Percentiles rank a stretch among this genome's conserved stretches.
phyloP scores from a whole-genome alignment of 2,797 vertebrate species.

The Chloroceryle inda region DNA sequence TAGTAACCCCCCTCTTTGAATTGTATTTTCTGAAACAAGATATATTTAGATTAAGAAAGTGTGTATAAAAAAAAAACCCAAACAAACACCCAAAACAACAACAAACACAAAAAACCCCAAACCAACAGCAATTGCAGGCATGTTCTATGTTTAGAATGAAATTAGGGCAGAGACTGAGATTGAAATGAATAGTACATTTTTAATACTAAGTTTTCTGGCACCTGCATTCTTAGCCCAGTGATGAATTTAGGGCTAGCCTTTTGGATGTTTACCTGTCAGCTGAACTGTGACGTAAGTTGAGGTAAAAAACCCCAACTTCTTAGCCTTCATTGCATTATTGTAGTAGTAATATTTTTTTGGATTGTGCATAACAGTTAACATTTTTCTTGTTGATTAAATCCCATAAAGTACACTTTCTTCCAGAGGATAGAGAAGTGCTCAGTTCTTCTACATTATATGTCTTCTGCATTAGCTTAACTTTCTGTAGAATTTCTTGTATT shows the following conservation, averaged over 20 bases:
- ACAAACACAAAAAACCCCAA: too few relatives aligned
- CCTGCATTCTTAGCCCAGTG: not conserved
- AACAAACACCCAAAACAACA: too few relatives aligned
- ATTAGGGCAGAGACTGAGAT: not conserved
- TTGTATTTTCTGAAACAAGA: not conserved
- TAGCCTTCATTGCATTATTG: not conserved
- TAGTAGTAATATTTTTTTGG: not conserved
- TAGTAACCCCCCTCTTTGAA: not conserved
- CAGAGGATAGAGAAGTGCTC: not conserved
- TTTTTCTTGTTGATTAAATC: not conserved
- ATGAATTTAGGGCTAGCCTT: not conserved
- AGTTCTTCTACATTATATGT: not conserved
- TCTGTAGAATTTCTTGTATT: not conserved
- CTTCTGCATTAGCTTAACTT: not conserved
- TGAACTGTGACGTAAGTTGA: not conserved
- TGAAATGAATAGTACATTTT: not conserved
- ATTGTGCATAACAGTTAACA: not conserved
- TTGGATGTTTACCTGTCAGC: not conserved
- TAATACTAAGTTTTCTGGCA: not conserved
- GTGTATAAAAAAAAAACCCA: not conserved
- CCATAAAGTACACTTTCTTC: not conserved
- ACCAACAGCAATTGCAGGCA: not conserved
- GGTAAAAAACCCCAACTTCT: not conserved
- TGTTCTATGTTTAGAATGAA: not conserved
- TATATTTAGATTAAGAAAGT: not conserved